A percentile compares a stretch with the other conserved stretches of the same genome.
Evolutionary conservation across 2,113 vertebrate species (phyloP).

Genomic region (Thermophis baileyi): DNA sequence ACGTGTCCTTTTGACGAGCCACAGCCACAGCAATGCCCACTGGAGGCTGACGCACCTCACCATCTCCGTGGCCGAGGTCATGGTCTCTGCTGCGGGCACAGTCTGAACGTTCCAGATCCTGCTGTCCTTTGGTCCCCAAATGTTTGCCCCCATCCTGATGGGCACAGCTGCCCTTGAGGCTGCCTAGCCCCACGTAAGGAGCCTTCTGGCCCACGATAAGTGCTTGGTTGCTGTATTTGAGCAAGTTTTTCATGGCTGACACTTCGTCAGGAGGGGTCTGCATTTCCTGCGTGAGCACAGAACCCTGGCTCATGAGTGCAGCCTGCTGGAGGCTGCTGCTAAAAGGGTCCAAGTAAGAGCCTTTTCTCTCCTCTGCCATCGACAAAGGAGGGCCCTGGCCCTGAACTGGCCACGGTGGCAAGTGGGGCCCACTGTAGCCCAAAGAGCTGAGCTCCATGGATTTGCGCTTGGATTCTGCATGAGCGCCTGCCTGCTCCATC

Average conservation of each 20-base stretch:
- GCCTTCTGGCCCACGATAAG: slow-evolving; percentile 88
- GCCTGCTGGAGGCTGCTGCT: slow-evolving; percentile 67
- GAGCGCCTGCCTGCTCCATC: slow-evolving; percentile 36
- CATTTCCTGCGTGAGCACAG: slow-evolving; percentile 73
- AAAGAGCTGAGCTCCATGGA: slow-evolving; percentile 79
- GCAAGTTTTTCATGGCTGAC: slow-evolving; percentile 91
- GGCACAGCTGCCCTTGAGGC: slow-evolving; percentile 87
- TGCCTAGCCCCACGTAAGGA: slow-evolving; percentile 83
- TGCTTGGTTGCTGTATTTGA: slow-evolving; percentile 94
- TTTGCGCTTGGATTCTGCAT: slow-evolving; percentile 83
- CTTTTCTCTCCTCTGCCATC: slow-evolving; percentile 79
- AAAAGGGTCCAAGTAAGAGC: slow-evolving; percentile 85
- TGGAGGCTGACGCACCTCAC: slow-evolving; percentile 90
- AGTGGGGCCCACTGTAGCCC: slow-evolving; percentile 75
- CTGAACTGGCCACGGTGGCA: slow-evolving; percentile 84
- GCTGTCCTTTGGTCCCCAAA: slow-evolving; percentile 74
- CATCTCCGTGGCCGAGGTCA: slow-evolving; percentile 75
- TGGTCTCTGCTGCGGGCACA: slow-evolving; percentile 82
- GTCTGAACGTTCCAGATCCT: slow-evolving; percentile 83
- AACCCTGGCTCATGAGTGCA: slow-evolving; percentile 63
- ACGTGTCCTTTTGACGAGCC: slow-evolving; percentile 87
- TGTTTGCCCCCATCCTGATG: slow-evolving; percentile 78
- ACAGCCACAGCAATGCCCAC: slow-evolving; percentile 93
- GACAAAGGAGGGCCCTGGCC: slow-evolving; percentile 75
- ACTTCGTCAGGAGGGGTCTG: slow-evolving; percentile 79